A percentile compares a stretch with the other conserved stretches of the same genome.
Evolutionary conservation across 2,797 vertebrate genomes (phyloP).

Genomic region (Pantherophis alleghaniensis): DNA sequence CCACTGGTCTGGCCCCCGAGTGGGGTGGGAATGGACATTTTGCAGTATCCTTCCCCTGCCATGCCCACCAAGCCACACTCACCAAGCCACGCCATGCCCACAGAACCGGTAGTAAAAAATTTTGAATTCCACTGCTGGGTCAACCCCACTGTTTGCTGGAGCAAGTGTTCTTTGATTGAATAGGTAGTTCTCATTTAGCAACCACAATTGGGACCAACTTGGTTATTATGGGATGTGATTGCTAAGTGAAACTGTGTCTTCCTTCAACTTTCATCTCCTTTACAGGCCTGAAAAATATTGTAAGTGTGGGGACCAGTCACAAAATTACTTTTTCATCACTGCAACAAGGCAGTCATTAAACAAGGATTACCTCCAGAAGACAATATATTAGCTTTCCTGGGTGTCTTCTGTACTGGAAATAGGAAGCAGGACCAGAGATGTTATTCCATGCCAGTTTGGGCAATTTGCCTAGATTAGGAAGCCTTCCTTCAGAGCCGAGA

Average conservation of each 20-base stretch:
- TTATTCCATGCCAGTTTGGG: not conserved
- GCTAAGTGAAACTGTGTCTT: not conserved
- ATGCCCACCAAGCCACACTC: too few relatives aligned
- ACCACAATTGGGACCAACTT: not conserved
- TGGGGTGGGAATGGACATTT: too few relatives aligned
- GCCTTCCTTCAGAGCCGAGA: not conserved
- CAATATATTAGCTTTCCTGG: not conserved
- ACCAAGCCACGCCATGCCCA: too few relatives aligned
- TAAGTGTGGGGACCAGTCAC: not conserved
- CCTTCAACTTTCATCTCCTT: not conserved
- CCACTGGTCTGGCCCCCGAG: too few relatives aligned
- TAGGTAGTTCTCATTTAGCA: not conserved
- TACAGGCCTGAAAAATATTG: not conserved
- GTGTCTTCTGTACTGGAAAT: not conserved
- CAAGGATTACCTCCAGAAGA: not conserved
- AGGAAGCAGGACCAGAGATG: not conserved
- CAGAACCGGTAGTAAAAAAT: too few relatives aligned
- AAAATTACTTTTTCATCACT: not conserved
- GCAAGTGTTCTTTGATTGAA: not conserved
- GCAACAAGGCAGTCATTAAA: not conserved
- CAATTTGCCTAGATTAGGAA: not conserved
- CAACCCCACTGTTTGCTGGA: not conserved
- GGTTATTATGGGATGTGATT: not conserved
- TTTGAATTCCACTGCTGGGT: too few relatives aligned
- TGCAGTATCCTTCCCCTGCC: too few relatives aligned